phyloP scores from a whole-genome alignment of 2,888 invertebrate species.

The Eupithecia centaureata region DNA sequence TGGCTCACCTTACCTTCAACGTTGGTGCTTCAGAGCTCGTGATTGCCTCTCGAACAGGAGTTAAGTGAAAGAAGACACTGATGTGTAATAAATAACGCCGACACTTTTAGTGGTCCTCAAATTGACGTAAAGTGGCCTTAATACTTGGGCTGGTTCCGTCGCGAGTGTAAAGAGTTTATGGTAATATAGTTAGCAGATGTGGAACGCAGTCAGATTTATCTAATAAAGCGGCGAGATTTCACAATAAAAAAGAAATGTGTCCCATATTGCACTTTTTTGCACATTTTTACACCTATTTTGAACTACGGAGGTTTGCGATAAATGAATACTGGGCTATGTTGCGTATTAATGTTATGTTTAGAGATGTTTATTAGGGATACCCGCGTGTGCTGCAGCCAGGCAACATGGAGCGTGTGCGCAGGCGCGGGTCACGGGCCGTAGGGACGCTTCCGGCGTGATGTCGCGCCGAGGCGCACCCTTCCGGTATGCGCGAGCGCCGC shows the following conservation, averaged over 20 bases:
- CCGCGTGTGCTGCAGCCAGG: conserved; percentile 67
- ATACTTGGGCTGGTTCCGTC: conserved; percentile 26
- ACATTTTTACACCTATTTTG: not conserved
- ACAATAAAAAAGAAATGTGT: conserved; percentile 2
- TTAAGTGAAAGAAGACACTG: conserved; percentile 45
- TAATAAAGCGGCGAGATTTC: conserved; percentile 19
- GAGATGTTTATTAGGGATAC: not conserved
- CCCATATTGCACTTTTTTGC: not conserved
- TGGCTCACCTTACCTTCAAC: conserved; percentile 59
- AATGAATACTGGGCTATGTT: not conserved
- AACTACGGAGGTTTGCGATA: not conserved
- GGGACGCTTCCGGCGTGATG: conserved; percentile 71
- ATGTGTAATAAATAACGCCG: conserved; percentile 59
- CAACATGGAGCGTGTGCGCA: conserved; percentile 68
- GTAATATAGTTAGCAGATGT: conserved; percentile 28
- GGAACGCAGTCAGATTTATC: conserved; percentile 24
- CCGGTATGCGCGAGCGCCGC: conserved; percentile 73
- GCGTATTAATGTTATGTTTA: not conserved
- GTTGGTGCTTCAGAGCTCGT: conserved; percentile 44
- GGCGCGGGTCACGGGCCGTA: conserved; percentile 71
- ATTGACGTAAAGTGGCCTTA: conserved; percentile 44
- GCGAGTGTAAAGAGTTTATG: conserved; percentile 27
- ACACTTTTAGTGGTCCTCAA: conserved; percentile 49
- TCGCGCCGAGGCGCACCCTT: conserved; percentile 79
- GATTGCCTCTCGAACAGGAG: conserved; percentile 68